These are phyloP conservation scores for Pycnonotus jocosus DNA, from an alignment of 2,113 vertebrate species.

Conservation along the genomic window DNA sequence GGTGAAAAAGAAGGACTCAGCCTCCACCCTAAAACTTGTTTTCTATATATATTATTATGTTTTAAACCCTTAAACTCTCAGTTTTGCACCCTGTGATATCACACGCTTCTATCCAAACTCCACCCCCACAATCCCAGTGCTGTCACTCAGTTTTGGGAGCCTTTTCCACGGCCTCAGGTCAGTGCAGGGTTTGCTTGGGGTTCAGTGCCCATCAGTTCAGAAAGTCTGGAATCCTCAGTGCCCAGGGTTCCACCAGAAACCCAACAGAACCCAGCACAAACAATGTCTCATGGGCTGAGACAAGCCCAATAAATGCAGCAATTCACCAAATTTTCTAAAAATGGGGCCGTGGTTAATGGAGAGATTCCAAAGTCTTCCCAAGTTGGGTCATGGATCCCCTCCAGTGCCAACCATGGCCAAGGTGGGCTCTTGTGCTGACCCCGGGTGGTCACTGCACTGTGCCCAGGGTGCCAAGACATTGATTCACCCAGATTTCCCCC, in stretches of 20 bases:
- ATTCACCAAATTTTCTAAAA: not conserved
- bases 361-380: not conserved
- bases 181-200: not conserved
- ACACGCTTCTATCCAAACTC: not conserved
- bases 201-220: not conserved
- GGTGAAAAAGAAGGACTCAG: no score
- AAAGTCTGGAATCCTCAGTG: not conserved
- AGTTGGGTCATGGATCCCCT: not conserved
- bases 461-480: not conserved
- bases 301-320: not conserved
- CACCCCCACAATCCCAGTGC: not conserved
- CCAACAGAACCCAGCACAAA: not conserved
- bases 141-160: not conserved
- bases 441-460: not conserved
- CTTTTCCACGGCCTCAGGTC: not conserved
- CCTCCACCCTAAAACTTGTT: no score
- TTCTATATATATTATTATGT: no score
- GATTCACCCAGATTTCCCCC: not conserved
- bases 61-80: no score
- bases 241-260: not conserved
- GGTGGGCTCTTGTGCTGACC: not conserved
- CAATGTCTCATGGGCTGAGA: not conserved
- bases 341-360: not conserved
- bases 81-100: not conserved
- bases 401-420: fast-evolving